Evolutionary conservation across 2,113 vertebrate species (phyloP).

Genomic region (Myrmecobius fasciatus): DNA sequence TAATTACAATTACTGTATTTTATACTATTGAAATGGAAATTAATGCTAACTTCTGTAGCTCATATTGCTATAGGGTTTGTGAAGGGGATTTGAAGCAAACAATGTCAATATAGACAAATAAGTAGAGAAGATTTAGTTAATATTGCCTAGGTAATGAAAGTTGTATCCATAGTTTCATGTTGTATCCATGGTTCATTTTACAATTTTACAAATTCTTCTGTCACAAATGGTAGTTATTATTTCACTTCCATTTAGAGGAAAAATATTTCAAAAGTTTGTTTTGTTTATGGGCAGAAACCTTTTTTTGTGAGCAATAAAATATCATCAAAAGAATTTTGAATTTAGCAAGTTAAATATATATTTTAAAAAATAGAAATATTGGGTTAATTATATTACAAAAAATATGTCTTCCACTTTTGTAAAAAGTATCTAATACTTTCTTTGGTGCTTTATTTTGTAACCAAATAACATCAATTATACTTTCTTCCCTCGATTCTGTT

Average conservation of each 20-base stretch:
- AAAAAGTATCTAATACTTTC: constrained; percentile 36
- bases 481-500: not conserved
- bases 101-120: not conserved
- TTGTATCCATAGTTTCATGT: not conserved
- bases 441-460: constrained; percentile 40
- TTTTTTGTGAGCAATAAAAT: constrained; percentile 2
- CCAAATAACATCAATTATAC: constrained; percentile 3
- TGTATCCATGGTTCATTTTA: not conserved
- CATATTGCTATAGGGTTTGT: not conserved
- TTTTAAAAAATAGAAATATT: constrained; percentile 46
- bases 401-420: constrained; percentile 33
- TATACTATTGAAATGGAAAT: not conserved
- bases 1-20: not conserved
- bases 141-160: not conserved
- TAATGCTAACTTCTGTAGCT: not conserved
- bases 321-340: constrained; percentile 6
- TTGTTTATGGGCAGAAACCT: not conserved
- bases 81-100: not conserved
- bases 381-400: constrained; percentile 31
- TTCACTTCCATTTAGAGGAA: constrained; percentile 18
- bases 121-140: not conserved
- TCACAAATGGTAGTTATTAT: not conserved
- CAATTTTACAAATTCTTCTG: constrained; percentile 30
- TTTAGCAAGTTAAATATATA: constrained; percentile 2
- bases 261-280: constrained; percentile 16